These are phyloP conservation scores for Drosophila jambulina DNA, from an alignment of 1,140 invertebrate genomes.

Conservation along the genomic window DNA sequence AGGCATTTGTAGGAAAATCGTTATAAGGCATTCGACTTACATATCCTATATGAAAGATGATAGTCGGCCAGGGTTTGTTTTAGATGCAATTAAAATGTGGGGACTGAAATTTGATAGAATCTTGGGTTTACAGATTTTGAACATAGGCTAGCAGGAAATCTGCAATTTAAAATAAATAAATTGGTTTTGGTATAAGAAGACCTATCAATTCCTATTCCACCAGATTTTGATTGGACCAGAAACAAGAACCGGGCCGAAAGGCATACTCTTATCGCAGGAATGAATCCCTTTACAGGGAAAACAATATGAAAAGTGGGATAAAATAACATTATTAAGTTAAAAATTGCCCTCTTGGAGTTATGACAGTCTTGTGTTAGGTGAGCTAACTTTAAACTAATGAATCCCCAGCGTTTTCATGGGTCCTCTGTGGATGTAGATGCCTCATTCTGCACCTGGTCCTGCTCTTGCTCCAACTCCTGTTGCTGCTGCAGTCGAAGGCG, in stretches of 20 bases:
- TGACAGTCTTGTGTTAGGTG: constrained; percentile 27
- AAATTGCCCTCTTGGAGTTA: constrained; percentile 9
- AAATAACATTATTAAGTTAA: constrained; percentile 3
- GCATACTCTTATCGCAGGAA: not conserved
- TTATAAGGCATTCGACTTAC: not conserved
- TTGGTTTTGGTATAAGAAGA: not conserved
- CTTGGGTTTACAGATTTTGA: not conserved
- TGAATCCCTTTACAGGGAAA: not conserved
- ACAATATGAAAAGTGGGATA: not conserved
- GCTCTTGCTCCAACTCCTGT: constrained; percentile 61
- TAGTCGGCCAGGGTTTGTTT: not conserved
- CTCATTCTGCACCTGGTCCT: constrained; percentile 37
- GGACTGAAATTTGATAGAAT: not conserved
- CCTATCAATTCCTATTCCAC: not conserved
- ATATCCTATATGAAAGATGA: constrained; percentile 2
- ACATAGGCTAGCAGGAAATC: not conserved
- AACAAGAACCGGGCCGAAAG: not conserved
- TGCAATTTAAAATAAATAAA: not conserved
- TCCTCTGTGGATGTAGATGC: constrained; percentile 20
- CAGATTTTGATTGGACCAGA: not conserved
- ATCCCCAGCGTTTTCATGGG: constrained; percentile 11
- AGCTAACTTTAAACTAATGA: constrained; percentile 33
- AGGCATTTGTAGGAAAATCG: not conserved
- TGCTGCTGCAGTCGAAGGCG: constrained; percentile 85
- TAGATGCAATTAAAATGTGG: not conserved